phyloP scores from a whole-genome alignment of 2,888 invertebrate species.

The Synergus laeviventris region DNA sequence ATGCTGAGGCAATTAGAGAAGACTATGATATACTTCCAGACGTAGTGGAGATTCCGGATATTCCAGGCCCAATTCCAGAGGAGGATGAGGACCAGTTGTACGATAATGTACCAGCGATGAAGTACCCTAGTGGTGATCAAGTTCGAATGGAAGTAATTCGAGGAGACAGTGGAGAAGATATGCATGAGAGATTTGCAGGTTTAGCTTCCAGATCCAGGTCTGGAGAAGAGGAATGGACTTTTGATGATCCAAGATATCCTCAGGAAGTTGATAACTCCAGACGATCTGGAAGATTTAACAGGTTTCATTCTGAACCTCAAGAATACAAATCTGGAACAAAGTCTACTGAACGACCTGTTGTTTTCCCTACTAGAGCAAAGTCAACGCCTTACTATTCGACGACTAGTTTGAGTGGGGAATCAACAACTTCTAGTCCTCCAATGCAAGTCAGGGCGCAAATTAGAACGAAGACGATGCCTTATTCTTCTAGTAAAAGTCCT shows the following conservation, averaged over 20 bases:
- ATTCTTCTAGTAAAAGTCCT: slow-evolving; percentile 69
- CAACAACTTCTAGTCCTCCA: slow-evolving; percentile 77
- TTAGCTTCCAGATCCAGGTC: slow-evolving; percentile 62
- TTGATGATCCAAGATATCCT: slow-evolving; percentile 59
- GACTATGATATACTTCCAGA: slow-evolving; percentile 65
- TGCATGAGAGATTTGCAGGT: slow-evolving; percentile 72
- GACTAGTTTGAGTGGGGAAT: slow-evolving; percentile 81
- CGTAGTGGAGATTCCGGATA: slow-evolving; percentile 59
- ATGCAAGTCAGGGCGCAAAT: slow-evolving; percentile 72
- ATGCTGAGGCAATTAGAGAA: slow-evolving; percentile 68
- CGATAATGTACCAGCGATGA: slow-evolving; percentile 74
- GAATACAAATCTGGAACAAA: slow-evolving; percentile 73
- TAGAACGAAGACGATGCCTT: slow-evolving; percentile 73
- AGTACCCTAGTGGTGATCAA: slow-evolving; percentile 67
- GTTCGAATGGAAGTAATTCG: slow-evolving; percentile 68
- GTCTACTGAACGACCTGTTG: slow-evolving; percentile 78
- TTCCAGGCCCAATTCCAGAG: slow-evolving; percentile 70
- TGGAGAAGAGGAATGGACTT: slow-evolving; percentile 70
- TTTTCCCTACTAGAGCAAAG: slow-evolving; percentile 75
- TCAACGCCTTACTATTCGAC: slow-evolving; percentile 75
- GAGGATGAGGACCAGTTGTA: slow-evolving; percentile 71
- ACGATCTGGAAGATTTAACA: slow-evolving; percentile 54
- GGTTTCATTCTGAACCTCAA: slow-evolving; percentile 64
- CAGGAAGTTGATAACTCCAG: slow-evolving; percentile 51
- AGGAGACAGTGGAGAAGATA: slow-evolving; percentile 71